Conservation (phyloP, 2,113 vertebrate species). For the Canis aureus region DNA sequence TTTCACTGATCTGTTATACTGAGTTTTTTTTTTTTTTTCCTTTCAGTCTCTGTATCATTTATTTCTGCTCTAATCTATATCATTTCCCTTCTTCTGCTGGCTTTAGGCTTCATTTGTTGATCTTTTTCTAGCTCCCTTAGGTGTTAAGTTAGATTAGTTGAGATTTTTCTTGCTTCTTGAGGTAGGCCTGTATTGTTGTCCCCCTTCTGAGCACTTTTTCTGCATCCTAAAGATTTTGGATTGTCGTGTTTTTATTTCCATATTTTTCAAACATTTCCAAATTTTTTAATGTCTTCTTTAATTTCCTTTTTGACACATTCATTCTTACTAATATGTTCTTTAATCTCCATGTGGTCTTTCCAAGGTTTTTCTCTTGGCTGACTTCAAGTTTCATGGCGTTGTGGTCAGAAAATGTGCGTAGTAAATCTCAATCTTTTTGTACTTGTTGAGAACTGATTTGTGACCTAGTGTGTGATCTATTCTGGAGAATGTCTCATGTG, state of each 20-base stretch:
- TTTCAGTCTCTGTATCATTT: not conserved
- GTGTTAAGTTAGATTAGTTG: not conserved
- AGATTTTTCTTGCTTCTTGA: not conserved
- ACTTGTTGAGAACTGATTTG: not conserved
- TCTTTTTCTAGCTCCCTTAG: not conserved
- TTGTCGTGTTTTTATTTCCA: not conserved
- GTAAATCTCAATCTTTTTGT: not conserved
- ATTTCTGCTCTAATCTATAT: not conserved
- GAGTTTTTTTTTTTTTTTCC: not conserved
- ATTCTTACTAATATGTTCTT: not conserved
- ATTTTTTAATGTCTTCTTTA: not conserved
- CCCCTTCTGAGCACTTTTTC: not conserved
- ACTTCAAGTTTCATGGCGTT: not conserved
- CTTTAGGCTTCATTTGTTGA: not conserved
- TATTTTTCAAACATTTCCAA: not conserved
- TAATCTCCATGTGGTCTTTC: not conserved
- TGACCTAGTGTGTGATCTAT: not conserved
- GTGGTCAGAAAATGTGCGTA: not conserved
- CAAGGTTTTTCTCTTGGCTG: not conserved
- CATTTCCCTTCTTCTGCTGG: not conserved
- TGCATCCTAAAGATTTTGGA: not conserved
- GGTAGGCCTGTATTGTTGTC: not conserved
- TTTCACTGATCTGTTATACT: not conserved
- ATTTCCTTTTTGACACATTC: not conserved
- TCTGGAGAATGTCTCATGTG: not conserved